Percentiles rank a stretch among this genome's conserved stretches.
Conservation (phyloP, 2,113 vertebrate species). For the Lagenorhynchus albirostris region DNA sequence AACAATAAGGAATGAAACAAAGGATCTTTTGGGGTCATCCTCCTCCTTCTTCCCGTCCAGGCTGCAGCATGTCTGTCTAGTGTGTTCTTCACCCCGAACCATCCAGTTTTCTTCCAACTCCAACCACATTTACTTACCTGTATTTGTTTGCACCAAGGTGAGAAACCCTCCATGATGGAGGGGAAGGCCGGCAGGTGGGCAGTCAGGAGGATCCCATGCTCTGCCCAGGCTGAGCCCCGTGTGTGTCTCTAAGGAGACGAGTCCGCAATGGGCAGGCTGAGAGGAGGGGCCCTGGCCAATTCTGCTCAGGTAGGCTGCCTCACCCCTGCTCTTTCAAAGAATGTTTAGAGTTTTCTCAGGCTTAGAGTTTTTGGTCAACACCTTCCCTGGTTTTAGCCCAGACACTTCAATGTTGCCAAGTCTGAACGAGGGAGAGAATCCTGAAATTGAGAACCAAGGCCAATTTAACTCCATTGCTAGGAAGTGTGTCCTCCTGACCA, state of each 20-base stretch:
- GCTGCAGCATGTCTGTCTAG: background rate
- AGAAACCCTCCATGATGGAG: background rate
- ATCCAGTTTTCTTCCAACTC: background rate
- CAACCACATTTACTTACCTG: background rate
- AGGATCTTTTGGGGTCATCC: background rate
- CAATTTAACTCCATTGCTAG: background rate
- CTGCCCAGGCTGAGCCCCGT: background rate
- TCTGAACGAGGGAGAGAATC: background rate
- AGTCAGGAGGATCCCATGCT: background rate
- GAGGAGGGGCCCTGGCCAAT: too few relatives aligned
- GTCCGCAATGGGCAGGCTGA: background rate
- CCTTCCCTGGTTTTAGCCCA: background rate
- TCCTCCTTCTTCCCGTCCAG: background rate
- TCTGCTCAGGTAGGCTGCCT: background rate
- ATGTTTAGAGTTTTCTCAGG: background rate
- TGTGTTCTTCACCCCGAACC: background rate
- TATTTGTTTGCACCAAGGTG: background rate
- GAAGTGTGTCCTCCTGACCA: background rate
- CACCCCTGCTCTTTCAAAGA: background rate
- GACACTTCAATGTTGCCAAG: background rate
- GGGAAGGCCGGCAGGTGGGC: background rate
- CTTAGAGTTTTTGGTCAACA: background rate
- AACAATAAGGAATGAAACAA: background rate
- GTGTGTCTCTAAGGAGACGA: background rate
- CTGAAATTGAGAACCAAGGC: background rate